phyloP scores from a whole-genome alignment of 1,140 invertebrate species.

The Pseudomyrmex gracilis region DNA sequence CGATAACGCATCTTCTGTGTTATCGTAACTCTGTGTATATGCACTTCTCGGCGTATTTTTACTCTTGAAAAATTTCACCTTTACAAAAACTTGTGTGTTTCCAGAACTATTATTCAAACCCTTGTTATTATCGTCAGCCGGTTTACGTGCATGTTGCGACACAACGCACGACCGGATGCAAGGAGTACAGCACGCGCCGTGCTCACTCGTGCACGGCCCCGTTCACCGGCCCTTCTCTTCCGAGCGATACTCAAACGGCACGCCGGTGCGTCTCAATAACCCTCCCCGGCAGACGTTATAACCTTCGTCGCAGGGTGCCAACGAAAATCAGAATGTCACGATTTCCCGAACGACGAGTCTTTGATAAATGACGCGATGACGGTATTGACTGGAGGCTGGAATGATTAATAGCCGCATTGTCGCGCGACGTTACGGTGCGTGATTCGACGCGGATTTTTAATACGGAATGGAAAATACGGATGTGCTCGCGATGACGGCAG shows the following conservation, averaged over 20 bases:
- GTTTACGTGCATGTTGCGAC: conserved; percentile 6
- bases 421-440: neutral
- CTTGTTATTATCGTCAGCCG: conserved; percentile 63
- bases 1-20: neutral
- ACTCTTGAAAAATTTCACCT: neutral
- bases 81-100: neutral
- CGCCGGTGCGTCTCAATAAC: conserved; percentile 15
- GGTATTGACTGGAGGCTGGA: conserved; percentile 11
- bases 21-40: neutral
- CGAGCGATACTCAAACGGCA: neutral
- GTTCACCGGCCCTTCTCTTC: conserved; percentile 13
- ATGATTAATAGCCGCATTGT: conserved; percentile 38
- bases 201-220: conserved; percentile 58
- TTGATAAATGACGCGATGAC: conserved; percentile 56
- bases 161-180: conserved; percentile 52
- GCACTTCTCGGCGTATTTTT: neutral
- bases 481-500: no score
- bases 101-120: conserved; percentile 51
- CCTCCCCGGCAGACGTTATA: neutral
- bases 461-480: conserved; percentile 6
- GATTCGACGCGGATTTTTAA: conserved; percentile 8
- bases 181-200: conserved; percentile 49
- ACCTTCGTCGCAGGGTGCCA: neutral
- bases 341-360: conserved; percentile 18
- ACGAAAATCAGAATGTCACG: conserved; percentile 37